Conservation (phyloP, 2,888 invertebrate genomes). For the Pardosa pseudoannulata region DNA sequence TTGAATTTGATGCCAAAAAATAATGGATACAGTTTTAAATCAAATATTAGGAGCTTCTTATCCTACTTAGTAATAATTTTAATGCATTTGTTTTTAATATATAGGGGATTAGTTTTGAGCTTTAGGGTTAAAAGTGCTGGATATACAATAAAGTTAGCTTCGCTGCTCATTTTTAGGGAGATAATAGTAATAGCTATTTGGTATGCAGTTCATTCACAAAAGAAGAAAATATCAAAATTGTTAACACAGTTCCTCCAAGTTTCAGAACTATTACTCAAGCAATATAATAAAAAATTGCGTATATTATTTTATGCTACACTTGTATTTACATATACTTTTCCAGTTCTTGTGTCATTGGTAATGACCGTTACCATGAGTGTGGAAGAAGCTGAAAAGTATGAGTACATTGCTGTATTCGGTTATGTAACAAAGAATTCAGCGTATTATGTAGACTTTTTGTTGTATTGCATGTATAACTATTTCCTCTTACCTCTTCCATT, state of each 20-base stretch:
- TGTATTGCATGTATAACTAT: conserved; percentile 38
- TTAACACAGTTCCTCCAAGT: background rate
- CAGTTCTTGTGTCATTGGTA: background rate
- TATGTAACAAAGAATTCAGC: background rate
- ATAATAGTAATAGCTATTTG: conserved; percentile 27
- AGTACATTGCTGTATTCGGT: conserved; percentile 26
- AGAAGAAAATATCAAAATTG: conserved; percentile 15
- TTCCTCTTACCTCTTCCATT: conserved; percentile 29
- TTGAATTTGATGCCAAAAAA: background rate
- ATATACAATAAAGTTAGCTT: conserved; percentile 21
- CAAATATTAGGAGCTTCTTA: background rate
- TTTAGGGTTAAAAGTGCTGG: conserved; percentile 2
- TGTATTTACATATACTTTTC: background rate
- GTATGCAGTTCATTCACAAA: background rate
- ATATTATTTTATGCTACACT: background rate
- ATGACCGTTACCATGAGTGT: background rate
- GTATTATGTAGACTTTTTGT: conserved; percentile 13
- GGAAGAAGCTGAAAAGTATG: conserved; percentile 24
- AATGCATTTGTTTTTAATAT: conserved; percentile 38
- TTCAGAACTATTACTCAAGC: background rate
- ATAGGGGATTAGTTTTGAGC: conserved; percentile 9
- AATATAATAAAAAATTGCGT: background rate
- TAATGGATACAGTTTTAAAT: background rate
- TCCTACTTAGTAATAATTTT: conserved; percentile 8
- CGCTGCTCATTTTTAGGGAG: conserved; percentile 18